phyloP scores from a whole-genome alignment of 1,140 invertebrate genomes.

The Octopus sinensis region DNA sequence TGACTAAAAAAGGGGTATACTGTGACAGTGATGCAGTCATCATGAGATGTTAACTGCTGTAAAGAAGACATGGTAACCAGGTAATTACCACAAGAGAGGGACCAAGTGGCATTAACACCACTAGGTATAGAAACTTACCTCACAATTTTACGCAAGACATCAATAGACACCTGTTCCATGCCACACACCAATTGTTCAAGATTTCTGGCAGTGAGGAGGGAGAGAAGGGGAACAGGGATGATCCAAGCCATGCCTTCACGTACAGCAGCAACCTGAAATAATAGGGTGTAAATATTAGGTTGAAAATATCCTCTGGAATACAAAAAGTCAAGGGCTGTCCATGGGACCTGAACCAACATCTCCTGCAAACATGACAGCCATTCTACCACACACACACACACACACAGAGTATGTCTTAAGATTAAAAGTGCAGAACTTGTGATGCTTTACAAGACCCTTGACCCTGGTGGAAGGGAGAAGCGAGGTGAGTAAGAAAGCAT shows the following conservation, averaged over 20 bases:
- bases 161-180: slow-evolving; percentile 66
- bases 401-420: too few species aligned
- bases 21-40: not conserved
- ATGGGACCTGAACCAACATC: too few species aligned
- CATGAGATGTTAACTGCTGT: not conserved
- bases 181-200: slow-evolving; percentile 70
- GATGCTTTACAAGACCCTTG: too few species aligned
- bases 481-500: too few species aligned
- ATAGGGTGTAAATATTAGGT: not conserved
- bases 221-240: slow-evolving; percentile 67
- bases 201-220: slow-evolving; percentile 64
- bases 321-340: too few species aligned
- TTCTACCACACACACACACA: too few species aligned
- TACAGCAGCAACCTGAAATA: slow-evolving; percentile 61
- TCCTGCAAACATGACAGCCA: too few species aligned
- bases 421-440: too few species aligned
- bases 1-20: not conserved
- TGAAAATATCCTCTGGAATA: not conserved
- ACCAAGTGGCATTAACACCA: too few species aligned
- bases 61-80: not conserved
- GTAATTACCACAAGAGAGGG: too few species aligned
- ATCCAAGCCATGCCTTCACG: slow-evolving; percentile 69
- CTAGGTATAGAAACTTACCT: slow-evolving; percentile 52
- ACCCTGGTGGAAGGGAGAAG: too few species aligned
- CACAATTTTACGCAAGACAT: slow-evolving; percentile 66